Evolutionary conservation across 2,888 invertebrate genomes (phyloP), one percentile per base, ranked within the genome.

Genomic region (Sphinx pinastri): DNA sequence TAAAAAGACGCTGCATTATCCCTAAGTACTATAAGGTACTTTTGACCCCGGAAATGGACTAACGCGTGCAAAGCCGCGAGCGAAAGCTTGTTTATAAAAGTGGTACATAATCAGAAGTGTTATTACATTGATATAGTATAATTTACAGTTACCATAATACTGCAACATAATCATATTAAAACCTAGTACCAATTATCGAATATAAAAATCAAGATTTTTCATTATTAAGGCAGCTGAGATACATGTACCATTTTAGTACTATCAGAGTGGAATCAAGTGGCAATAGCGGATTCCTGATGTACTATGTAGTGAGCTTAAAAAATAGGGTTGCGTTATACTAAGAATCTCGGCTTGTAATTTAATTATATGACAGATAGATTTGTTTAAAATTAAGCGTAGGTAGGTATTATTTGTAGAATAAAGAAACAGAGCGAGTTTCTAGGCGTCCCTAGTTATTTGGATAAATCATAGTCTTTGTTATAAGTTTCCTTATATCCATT

Each of bases 241-340:
- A 75, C 75, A 73, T 74, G 67, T 70, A 71, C 73, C 70, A 72
- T 67, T 72, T 76, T 75, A 77, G 77, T 83, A 80, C 75, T 70
- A 73, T 73, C 71, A 68, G 72, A 76, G 77, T 75, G 78, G 78
- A 81, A 81, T 79, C 76, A 75, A 74, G 71, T 73, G 73, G 69
- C 45, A 67, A 69, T 45, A 60, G 14, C n/a, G 69, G 16, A 11
- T 52, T 25, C 66, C 16, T 31, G 51, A 31, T 69, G 10, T 68
- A 7, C 38, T 38, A 38, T 38, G 68, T 25, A 25, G 25, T 16
- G 31, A 45, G 69, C 60, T 52, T 69, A 51, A 60, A 11, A n/a
- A 59, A n/a, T n/a, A 68, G 68, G 68, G 68, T 31, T 59, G 68
- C n/a, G 60, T 11, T 11, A 19, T 4, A 47, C n/a, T 8, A 16